phyloP scores from a whole-genome alignment of 2,113 vertebrate genomes.

The Neotragus moschatus region DNA sequence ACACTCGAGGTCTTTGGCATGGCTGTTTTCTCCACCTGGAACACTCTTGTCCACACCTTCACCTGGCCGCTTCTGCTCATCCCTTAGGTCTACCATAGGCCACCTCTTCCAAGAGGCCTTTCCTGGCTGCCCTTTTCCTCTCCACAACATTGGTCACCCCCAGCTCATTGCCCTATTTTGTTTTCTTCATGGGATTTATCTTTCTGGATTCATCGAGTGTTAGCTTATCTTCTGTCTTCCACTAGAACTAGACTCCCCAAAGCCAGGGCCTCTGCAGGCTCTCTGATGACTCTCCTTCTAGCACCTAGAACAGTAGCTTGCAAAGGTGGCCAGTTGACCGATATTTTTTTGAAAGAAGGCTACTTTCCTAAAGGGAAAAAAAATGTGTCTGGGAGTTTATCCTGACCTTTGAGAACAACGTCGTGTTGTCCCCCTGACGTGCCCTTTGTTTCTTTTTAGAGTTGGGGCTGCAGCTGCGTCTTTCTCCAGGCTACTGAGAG shows the following conservation, averaged over 20 bases:
- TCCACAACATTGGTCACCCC: accelerated
- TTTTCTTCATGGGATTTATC: background rate
- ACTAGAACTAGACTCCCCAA: background rate
- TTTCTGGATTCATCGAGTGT: accelerated
- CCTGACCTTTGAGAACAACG: background rate
- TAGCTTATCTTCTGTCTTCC: accelerated
- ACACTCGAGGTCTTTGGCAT: accelerated
- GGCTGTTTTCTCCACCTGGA: background rate
- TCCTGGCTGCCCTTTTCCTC: background rate
- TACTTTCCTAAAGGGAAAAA: background rate
- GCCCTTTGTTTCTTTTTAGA: background rate
- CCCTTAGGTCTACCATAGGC: no score
- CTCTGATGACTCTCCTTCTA: background rate
- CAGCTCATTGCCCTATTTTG: background rate
- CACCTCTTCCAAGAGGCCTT: background rate
- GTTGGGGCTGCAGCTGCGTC: background rate
- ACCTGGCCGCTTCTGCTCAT: no score
- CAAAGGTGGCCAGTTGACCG: background rate
- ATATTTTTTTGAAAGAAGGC: background rate
- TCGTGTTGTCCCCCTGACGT: background rate
- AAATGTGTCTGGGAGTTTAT: background rate
- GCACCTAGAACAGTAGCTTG: background rate
- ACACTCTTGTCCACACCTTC: accelerated
- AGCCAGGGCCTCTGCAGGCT: accelerated
- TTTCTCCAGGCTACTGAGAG: background rate